Conservation (phyloP, 2,888 invertebrate genomes). For the Ctenicera cuprea region DNA sequence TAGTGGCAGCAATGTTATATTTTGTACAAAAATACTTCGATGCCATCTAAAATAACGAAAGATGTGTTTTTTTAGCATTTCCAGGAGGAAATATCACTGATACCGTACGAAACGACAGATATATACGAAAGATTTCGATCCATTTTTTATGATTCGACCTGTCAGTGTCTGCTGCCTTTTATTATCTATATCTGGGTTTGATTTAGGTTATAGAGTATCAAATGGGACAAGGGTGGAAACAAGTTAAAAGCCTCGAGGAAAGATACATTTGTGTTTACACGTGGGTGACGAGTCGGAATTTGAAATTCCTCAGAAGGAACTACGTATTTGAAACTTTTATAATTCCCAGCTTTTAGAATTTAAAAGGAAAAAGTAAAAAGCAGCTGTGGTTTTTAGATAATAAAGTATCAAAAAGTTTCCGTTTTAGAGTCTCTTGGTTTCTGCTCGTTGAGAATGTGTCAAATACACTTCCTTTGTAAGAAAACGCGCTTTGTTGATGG, state of each 20-base stretch:
- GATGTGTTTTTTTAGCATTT: conserved; percentile 20
- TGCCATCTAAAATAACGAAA: conserved; percentile 15
- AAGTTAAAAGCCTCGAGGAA: conserved; percentile 1
- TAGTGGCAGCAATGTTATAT: conserved; percentile 1
- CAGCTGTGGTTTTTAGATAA: not conserved
- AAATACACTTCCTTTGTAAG: conserved; percentile 9
- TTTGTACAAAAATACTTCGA: conserved; percentile 13
- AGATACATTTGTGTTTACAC: conserved; percentile 8
- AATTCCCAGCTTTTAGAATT: not conserved
- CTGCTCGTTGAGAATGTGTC: not conserved
- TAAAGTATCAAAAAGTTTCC: conserved; percentile 11
- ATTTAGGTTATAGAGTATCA: conserved; percentile 16
- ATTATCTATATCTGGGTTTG: conserved; percentile 29
- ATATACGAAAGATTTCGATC: conserved; percentile 13
- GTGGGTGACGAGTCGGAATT: conserved; percentile 1
- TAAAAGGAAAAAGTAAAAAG: not conserved
- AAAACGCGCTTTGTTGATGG: conserved; percentile 4
- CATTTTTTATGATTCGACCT: conserved; percentile 18
- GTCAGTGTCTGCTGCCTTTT: conserved; percentile 25
- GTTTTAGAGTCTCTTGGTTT: not conserved
- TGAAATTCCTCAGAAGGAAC: not conserved
- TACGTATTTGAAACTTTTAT: not conserved
- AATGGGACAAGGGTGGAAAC: conserved; percentile 19
- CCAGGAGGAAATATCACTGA: not conserved
- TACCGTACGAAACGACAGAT: conserved; percentile 18